phyloP scores from a whole-genome alignment of 2,888 invertebrate genomes.

The Drosophila demipolita region DNA sequence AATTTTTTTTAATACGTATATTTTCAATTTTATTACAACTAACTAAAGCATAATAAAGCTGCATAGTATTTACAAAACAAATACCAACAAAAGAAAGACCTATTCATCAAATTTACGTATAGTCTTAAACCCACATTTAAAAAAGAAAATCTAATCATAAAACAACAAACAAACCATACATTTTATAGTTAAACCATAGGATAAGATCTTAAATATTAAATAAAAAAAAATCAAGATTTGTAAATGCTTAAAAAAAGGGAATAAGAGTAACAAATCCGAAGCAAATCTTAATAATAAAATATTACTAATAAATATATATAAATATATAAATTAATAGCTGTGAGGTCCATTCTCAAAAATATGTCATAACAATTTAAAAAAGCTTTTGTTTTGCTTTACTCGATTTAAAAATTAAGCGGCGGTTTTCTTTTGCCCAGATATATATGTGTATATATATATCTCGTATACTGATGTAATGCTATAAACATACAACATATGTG shows the following conservation, averaged over 20 bases:
- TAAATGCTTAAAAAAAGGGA: not conserved
- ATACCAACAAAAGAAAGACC: not conserved
- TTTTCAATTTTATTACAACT: conserved; percentile 5
- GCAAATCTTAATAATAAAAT: conserved; percentile 6
- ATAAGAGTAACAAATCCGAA: not conserved
- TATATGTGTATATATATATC: not conserved
- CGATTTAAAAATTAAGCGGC: not conserved
- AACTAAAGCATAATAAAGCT: conserved; percentile 4
- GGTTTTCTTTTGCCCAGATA: conserved; percentile 2
- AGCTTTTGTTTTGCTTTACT: not conserved
- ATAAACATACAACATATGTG: conserved; percentile 1
- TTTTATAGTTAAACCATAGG: not conserved
- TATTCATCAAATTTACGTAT: conserved; percentile 4
- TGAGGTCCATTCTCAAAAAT: conserved; percentile 17
- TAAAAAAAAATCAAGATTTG: conserved; percentile 1
- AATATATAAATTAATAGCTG: not conserved
- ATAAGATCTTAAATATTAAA: not conserved
- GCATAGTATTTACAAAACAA: conserved; percentile 3
- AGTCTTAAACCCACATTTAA: conserved; percentile 19
- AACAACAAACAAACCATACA: conserved; percentile 1
- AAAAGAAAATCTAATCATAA: conserved; percentile 2
- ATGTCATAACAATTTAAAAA: conserved; percentile 4
- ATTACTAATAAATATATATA: not conserved
- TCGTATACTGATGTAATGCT: not conserved
- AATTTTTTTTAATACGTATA: not conserved